Evolutionary conservation across 2,113 vertebrate genomes (phyloP).

Genomic region (Proteles cristata): DNA sequence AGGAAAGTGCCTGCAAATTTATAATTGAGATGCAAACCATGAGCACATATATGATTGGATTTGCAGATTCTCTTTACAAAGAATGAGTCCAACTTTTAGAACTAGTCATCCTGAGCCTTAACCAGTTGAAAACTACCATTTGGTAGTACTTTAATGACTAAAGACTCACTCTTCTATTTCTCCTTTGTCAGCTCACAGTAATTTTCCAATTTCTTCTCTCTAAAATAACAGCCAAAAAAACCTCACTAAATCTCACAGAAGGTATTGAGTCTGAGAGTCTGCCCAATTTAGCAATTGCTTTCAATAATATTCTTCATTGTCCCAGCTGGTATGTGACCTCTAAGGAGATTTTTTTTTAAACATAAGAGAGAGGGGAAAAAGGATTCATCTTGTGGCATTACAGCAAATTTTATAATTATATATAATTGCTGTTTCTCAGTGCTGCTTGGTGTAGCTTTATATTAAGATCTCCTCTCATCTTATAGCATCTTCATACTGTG

Average conservation of each 20-base stretch:
- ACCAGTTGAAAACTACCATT: not conserved
- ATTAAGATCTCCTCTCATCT: not conserved
- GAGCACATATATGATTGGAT: not conserved
- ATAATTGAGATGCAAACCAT: not conserved
- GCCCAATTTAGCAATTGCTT: not conserved
- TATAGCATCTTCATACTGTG: not conserved
- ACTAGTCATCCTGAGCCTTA: not conserved
- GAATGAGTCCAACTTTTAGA: not conserved
- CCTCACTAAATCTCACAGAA: not conserved
- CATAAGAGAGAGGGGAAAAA: not conserved
- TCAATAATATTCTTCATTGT: not conserved
- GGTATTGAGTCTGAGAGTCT: not conserved
- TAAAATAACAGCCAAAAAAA: constrained; percentile 29
- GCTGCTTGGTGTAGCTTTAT: not conserved
- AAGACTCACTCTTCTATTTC: not conserved
- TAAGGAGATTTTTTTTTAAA: not conserved
- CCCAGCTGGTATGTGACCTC: not conserved
- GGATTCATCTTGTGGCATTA: not conserved
- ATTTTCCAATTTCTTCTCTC: constrained; percentile 27
- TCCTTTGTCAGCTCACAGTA: not conserved
- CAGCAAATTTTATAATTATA: not conserved
- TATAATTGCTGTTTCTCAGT: not conserved
- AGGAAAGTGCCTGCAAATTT: not conserved
- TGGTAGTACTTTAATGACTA: not conserved
- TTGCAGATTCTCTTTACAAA: not conserved